phyloP scores from a whole-genome alignment of 2,797 vertebrate genomes.

The Sebastes aleutianus region DNA sequence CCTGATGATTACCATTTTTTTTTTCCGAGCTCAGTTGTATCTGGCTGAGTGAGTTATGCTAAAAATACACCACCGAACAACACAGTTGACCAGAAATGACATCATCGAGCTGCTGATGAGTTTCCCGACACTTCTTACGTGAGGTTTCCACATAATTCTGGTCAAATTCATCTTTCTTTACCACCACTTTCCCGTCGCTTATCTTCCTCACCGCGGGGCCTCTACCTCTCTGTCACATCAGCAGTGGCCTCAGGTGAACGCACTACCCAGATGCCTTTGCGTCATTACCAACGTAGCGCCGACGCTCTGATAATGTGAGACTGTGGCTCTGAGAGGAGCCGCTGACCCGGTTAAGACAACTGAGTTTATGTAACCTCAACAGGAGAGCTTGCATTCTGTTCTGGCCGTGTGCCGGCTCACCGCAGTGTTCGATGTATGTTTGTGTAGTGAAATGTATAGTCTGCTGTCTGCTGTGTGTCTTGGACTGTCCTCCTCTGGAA shows the following conservation, averaged over 20 bases:
- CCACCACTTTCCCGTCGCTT: neutral
- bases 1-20: neutral
- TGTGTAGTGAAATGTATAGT: conserved; percentile 49
- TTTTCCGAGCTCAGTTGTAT: neutral
- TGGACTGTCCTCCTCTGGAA: neutral
- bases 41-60: neutral
- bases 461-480: conserved; percentile 36
- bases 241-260: conserved; percentile 13
- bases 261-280: conserved; percentile 21
- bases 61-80: neutral
- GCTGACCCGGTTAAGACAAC: conserved; percentile 4
- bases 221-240: neutral
- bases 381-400: conserved; percentile 3
- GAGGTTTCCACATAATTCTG: neutral
- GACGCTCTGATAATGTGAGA: neutral
- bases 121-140: neutral
- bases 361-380: conserved; percentile 33
- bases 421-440: conserved; percentile 30
- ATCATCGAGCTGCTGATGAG: neutral
- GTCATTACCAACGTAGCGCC: conserved; percentile 4
- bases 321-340: conserved; percentile 5
- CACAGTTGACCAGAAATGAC: neutral
- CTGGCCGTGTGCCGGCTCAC: conserved; percentile 3
- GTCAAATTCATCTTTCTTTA: neutral
- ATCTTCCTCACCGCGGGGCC: neutral